phyloP scores from a whole-genome alignment of 2,113 vertebrate genomes.

The Calidris pugnax region DNA sequence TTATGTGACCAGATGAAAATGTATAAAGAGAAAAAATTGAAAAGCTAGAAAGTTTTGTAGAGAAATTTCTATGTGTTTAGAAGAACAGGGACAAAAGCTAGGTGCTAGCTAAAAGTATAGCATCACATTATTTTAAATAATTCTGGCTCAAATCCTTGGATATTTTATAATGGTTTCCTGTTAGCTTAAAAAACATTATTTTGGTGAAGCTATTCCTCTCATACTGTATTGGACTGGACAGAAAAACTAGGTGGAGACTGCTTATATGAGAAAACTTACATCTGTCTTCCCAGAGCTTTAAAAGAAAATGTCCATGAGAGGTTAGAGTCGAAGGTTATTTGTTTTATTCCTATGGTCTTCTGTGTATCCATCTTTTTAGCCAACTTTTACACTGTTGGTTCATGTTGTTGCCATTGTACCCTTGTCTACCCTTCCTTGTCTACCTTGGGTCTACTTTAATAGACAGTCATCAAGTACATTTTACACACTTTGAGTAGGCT shows the following conservation, averaged over 20 bases:
- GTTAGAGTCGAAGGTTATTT: background rate
- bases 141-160: background rate
- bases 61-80: background rate
- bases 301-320: background rate
- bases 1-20: background rate
- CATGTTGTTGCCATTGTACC: background rate
- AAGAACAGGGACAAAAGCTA: background rate
- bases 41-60: background rate
- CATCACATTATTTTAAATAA: background rate
- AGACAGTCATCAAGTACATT: background rate
- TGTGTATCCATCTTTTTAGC: background rate
- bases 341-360: background rate
- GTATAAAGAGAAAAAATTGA: background rate
- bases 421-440: background rate
- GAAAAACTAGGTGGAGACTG: constrained; percentile 28
- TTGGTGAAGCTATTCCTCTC: background rate
- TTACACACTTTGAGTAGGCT: background rate
- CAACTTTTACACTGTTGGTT: background rate
- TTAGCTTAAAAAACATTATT: background rate
- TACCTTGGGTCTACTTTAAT: background rate
- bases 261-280: background rate
- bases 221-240: background rate
- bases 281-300: constrained; percentile 1
- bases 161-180: background rate
- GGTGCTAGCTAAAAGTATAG: background rate